Evolutionary conservation across 2,797 vertebrate genomes (phyloP).

Genomic region (Neomorphus geoffroyi): DNA sequence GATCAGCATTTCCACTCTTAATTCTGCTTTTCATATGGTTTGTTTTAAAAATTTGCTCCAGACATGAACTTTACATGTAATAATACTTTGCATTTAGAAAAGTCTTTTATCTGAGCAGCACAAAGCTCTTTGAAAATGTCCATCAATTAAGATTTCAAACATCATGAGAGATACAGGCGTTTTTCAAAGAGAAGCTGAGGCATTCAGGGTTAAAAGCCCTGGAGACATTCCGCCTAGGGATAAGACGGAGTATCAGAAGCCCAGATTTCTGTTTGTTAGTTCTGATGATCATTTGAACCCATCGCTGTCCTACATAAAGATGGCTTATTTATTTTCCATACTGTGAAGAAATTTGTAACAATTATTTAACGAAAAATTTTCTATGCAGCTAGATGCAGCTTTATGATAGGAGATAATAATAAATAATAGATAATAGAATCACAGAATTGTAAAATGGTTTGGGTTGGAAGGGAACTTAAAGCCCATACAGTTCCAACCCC

Average conservation of each 20-base stretch:
- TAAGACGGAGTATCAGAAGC: background rate
- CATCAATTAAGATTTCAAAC: background rate
- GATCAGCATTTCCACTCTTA: conserved; percentile 36
- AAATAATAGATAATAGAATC: background rate
- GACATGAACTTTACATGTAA: conserved; percentile 23
- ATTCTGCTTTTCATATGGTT: conserved; percentile 46
- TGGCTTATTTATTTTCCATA: background rate
- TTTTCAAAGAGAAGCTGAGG: background rate
- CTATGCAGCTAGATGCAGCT: background rate
- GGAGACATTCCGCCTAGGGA: background rate
- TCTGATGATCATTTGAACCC: background rate
- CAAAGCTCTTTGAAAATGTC: conserved; percentile 19
- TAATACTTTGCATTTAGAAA: conserved; percentile 3
- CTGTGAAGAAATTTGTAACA: background rate
- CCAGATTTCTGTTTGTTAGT: background rate
- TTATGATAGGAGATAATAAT: background rate
- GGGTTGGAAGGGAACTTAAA: no score
- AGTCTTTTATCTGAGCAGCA: conserved; percentile 39
- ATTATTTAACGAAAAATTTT: background rate
- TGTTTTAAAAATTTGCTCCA: conserved; percentile 45
- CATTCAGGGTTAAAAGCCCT: background rate
- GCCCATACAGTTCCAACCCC: no score
- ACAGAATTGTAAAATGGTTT: no score
- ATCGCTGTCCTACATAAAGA: background rate
- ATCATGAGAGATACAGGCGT: background rate